phyloP scores from a whole-genome alignment of 1,140 invertebrate species.

The Ditylenchus dipsaci region DNA sequence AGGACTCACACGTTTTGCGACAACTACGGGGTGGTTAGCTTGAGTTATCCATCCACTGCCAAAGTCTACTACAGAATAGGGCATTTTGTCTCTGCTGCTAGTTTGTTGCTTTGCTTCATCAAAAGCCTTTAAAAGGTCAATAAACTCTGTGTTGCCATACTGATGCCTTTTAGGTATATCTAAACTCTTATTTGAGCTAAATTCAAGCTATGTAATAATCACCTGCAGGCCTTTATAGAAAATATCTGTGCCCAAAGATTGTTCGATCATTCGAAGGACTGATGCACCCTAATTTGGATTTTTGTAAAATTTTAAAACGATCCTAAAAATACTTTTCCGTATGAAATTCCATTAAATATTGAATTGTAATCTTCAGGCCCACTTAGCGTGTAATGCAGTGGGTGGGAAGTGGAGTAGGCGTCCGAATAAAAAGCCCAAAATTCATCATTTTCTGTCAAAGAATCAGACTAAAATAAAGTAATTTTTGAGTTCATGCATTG shows the following conservation, averaged over 20 bases:
- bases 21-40: not conserved
- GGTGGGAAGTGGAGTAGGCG: not conserved
- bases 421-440: not conserved
- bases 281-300: too few species aligned
- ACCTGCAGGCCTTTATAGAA: not conserved
- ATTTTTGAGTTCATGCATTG: not conserved
- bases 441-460: not conserved
- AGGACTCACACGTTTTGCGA: not conserved
- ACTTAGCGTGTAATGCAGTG: not conserved
- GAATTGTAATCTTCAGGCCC: not conserved
- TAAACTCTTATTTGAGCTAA: not conserved
- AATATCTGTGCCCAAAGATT: not conserved
- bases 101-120: not conserved
- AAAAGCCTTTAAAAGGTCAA: not conserved
- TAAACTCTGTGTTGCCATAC: not conserved
- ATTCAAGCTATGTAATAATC: not conserved
- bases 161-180: not conserved
- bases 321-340: not conserved
- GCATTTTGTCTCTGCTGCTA: not conserved
- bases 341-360: not conserved
- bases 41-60: not conserved
- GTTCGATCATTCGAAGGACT: not conserved
- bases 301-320: too few species aligned
- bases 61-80: not conserved
- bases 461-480: not conserved